Conservation (phyloP, 2,113 vertebrate genomes). For the Uria lomvia region DNA sequence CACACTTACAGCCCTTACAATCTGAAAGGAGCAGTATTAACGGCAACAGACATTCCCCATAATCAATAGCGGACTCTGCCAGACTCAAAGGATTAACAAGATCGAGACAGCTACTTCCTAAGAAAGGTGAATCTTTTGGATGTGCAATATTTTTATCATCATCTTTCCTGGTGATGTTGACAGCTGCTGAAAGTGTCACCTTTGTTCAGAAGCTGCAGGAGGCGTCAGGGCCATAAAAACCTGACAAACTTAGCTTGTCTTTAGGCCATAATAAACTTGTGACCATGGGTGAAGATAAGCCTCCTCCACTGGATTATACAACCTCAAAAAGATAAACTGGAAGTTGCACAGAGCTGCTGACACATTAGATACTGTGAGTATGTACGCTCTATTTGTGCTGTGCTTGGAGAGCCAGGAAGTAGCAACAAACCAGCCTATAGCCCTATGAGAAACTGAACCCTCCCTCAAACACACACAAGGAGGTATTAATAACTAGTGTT, state of each 20-base stretch:
- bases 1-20: neutral
- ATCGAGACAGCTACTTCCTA: neutral
- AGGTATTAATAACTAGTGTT: neutral
- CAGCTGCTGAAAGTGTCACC: neutral
- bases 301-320: neutral
- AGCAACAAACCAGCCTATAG: neutral
- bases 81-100: neutral
- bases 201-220: neutral
- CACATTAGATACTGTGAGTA: neutral
- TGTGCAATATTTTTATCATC: neutral
- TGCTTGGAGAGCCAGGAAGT: neutral
- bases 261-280: neutral
- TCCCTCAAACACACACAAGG: neutral
- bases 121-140: neutral
- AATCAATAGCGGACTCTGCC: neutral
- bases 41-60: neutral
- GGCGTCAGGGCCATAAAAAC: neutral
- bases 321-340: neutral
- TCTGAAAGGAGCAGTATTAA: neutral
- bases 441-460: neutral
- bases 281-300: neutral
- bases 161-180: neutral
- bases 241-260: neutral
- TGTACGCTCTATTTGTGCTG: neutral
- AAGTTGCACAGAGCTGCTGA: neutral